Conservation (phyloP, 2,113 vertebrate genomes). For the Echinops telfairi region DNA sequence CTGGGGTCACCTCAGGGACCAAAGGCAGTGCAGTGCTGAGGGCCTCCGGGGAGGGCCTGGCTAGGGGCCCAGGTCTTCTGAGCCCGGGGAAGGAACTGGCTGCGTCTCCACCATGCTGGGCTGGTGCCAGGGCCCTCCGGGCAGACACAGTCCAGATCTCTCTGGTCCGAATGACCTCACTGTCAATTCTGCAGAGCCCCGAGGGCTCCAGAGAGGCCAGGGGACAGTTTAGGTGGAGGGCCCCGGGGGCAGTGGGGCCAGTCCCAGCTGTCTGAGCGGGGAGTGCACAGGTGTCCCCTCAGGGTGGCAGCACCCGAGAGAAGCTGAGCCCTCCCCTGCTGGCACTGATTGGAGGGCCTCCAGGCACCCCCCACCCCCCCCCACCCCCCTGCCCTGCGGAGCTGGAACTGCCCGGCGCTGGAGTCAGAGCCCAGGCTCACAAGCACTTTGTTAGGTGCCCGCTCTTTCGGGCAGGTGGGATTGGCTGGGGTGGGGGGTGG, state of each 20-base stretch:
- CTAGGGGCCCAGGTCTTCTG: background rate
- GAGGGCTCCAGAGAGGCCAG: background rate
- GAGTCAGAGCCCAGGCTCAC: slow-evolving; percentile 64
- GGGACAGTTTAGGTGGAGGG: no score
- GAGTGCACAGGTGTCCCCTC: background rate
- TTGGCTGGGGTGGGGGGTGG: background rate
- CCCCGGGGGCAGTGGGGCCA: background rate
- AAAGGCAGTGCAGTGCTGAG: slow-evolving; percentile 73
- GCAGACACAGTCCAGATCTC: background rate
- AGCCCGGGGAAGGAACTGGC: background rate
- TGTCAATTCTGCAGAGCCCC: background rate
- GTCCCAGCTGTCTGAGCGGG: slow-evolving; percentile 27
- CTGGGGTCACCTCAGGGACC: background rate
- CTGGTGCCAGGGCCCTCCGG: background rate
- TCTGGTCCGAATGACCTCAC: background rate
- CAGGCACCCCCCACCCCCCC: background rate
- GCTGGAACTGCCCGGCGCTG: background rate
- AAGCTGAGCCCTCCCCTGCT: background rate
- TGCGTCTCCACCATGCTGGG: background rate
- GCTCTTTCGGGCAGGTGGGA: background rate
- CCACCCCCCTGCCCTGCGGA: background rate
- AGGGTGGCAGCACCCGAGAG: slow-evolving; percentile 44
- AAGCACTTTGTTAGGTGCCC: slow-evolving; percentile 72
- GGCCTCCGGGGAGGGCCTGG: background rate
- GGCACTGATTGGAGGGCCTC: background rate